These are phyloP conservation scores for Fregata magnificens DNA, from an alignment of 2,113 vertebrate genomes.

Conservation along the genomic window DNA sequence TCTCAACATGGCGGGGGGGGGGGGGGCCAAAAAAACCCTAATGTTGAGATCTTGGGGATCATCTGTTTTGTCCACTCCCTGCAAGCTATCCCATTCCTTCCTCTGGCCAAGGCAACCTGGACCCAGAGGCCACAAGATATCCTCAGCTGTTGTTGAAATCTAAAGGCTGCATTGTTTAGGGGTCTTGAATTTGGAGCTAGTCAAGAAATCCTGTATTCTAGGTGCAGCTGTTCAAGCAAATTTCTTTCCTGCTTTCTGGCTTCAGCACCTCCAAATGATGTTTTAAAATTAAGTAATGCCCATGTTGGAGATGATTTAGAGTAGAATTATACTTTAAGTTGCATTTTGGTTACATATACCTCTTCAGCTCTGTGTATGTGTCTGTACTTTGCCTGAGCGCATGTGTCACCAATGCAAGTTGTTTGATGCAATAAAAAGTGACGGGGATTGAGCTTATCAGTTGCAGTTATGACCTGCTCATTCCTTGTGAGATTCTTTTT, in stretches of 20 bases:
- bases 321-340: background rate
- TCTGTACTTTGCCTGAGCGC: background rate
- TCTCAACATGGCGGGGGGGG: too few species aligned
- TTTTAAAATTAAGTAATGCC: background rate
- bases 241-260: background rate
- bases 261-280: background rate
- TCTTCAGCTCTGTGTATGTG: background rate
- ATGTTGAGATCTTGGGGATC: background rate
- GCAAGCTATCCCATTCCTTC: background rate
- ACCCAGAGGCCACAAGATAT: background rate
- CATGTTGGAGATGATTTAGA: background rate
- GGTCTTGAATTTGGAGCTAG: background rate
- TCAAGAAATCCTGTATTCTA: background rate
- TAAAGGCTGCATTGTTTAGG: background rate
- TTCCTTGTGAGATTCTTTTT: background rate
- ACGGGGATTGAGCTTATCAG: background rate
- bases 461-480: background rate
- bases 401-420: background rate
- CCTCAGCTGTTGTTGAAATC: background rate
- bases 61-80: background rate
- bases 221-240: background rate
- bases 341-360: background rate
- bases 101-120: background rate
- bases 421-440: background rate
- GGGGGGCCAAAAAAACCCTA: fast-evolving